Evolutionary conservation across 2,888 invertebrate genomes (phyloP).

Genomic region (Incurvaria masculella): DNA sequence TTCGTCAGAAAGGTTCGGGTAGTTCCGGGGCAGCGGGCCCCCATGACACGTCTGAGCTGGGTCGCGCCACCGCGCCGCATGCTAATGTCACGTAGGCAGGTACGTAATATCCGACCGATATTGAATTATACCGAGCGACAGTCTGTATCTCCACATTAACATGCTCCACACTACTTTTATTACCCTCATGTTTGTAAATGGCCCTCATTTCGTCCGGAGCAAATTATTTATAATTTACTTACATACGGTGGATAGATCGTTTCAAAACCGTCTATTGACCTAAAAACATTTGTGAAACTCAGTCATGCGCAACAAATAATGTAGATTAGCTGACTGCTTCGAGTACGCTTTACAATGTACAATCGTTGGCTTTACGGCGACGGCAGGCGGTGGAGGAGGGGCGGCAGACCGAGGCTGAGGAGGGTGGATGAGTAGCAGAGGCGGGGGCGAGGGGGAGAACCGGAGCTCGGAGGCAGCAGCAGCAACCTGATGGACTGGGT

Average conservation of each 20-base stretch:
- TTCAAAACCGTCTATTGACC: constrained; percentile 52
- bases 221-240: constrained; percentile 55
- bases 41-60: neutral
- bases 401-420: too few relatives aligned
- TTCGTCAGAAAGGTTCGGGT: too few relatives aligned
- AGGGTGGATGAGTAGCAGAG: too few relatives aligned
- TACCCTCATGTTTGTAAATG: constrained; percentile 57
- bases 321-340: constrained; percentile 23
- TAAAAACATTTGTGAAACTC: constrained; percentile 49
- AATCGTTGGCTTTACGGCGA: neutral
- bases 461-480: too few relatives aligned
- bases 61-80: neutral
- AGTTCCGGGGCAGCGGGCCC: neutral
- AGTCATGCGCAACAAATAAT: constrained; percentile 47
- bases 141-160: constrained; percentile 22
- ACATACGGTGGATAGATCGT: constrained; percentile 42
- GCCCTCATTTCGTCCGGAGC: constrained; percentile 52
- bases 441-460: too few relatives aligned
- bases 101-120: neutral
- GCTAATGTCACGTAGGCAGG: neutral
- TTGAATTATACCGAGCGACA: neutral
- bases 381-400: neutral
- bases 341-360: neutral
- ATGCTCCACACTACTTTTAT: constrained; percentile 55
- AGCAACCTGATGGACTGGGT: too few relatives aligned